Conservation (phyloP, 2,113 vertebrate species). For the Stercorarius parasiticus region DNA sequence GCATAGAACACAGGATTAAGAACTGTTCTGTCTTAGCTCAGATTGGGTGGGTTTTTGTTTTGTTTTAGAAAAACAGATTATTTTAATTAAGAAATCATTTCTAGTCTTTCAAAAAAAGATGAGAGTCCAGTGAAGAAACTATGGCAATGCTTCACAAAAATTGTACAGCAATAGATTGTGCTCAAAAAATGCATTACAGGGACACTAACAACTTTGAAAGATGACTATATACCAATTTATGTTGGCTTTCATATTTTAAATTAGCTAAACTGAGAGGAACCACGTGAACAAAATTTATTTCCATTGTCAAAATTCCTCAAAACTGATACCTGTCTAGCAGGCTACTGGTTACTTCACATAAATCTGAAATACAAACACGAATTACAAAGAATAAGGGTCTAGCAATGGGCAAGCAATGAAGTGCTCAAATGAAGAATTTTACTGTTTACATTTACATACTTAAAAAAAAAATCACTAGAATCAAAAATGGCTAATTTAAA, state of each 20-base stretch:
- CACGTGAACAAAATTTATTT: background rate
- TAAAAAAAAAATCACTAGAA: background rate
- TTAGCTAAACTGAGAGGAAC: background rate
- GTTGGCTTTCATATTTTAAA: background rate
- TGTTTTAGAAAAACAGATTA: background rate
- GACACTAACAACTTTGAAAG: background rate
- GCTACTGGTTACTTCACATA: background rate
- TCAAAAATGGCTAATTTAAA: background rate
- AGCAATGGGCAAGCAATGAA: background rate
- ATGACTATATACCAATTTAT: background rate
- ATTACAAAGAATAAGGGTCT: background rate
- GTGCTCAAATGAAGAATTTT: background rate
- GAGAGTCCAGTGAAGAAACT: background rate
- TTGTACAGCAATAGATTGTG: background rate
- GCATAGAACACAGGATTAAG: background rate
- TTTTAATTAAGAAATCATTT: conserved; percentile 14
- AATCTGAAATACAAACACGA: background rate
- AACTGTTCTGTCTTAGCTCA: background rate
- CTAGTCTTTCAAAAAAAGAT: background rate
- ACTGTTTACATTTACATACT: background rate
- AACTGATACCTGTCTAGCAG: background rate
- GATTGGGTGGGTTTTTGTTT: background rate
- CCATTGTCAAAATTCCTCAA: background rate
- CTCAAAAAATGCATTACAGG: background rate
- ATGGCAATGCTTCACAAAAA: background rate